A percentile compares a stretch with the other conserved stretches of the same genome.
These are phyloP conservation scores for Premnoplex brunnescens DNA, from an alignment of 2,797 vertebrate genomes.

Conservation along the genomic window DNA sequence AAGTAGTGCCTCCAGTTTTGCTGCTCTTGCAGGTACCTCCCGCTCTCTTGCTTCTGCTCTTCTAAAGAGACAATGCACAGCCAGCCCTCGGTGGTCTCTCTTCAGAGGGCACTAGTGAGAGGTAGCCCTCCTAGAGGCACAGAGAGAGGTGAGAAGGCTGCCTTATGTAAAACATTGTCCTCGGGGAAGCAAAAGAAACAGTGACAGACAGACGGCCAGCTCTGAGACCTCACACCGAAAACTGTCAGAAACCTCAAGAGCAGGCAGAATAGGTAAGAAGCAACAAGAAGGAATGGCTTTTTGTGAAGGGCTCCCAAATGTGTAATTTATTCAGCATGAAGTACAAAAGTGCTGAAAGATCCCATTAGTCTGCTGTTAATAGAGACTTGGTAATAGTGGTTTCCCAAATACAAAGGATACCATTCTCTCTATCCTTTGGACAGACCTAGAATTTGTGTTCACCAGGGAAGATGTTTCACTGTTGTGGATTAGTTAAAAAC, in stretches of 20 bases:
- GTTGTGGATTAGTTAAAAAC: neutral
- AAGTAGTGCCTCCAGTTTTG: neutral
- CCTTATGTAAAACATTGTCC: neutral
- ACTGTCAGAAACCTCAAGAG: neutral
- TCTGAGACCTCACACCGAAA: neutral
- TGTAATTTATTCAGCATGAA: neutral
- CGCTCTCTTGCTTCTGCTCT: neutral
- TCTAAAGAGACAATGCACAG: neutral
- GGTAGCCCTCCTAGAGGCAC: neutral
- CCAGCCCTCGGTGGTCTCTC: neutral
- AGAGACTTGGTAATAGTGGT: neutral
- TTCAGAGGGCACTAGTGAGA: neutral
- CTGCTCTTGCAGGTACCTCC: neutral
- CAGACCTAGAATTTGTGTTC: neutral
- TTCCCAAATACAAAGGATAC: rapidly evolving
- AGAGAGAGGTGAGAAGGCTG: neutral
- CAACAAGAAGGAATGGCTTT: neutral
- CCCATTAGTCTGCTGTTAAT: neutral
- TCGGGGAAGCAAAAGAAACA: neutral
- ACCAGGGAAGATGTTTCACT: neutral
- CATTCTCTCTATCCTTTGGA: neutral
- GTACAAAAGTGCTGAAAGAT: neutral
- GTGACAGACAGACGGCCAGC: neutral
- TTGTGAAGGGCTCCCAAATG: neutral
- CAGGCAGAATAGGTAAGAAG: neutral